Percentiles rank a stretch among this genome's conserved stretches.
Evolutionary conservation across 2,113 vertebrate genomes (phyloP).

Genomic region (Phocoena sinus): DNA sequence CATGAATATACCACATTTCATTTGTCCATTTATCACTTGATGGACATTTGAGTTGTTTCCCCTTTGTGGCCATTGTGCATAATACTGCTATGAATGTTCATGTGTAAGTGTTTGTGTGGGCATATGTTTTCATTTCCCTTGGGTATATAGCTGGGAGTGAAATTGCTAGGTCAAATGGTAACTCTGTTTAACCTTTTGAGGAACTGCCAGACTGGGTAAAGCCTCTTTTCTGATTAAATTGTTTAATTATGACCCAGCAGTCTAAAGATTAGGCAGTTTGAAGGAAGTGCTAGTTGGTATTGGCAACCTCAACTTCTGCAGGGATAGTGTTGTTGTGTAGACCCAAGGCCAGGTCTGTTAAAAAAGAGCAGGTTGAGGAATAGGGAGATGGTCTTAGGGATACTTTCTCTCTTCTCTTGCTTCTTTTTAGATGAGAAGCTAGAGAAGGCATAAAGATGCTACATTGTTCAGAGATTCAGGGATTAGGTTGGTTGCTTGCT

Average conservation of each 20-base stretch:
- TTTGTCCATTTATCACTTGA: neutral
- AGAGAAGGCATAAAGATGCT: neutral
- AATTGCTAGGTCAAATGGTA: neutral
- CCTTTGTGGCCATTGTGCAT: neutral
- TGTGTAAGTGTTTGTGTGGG: neutral
- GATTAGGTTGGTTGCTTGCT: neutral
- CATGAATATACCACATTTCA: neutral
- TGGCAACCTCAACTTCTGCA: neutral
- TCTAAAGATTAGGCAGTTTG: neutral
- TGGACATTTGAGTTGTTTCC: neutral
- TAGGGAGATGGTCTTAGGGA: neutral
- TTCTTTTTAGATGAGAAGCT: neutral
- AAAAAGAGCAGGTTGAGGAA: neutral
- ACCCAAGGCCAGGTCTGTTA: neutral
- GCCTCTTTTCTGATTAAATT: neutral
- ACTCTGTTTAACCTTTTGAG: slow-evolving; percentile 7
- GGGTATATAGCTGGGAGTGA: neutral
- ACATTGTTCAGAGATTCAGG: neutral
- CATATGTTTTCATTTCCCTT: neutral
- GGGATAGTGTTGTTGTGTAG: neutral
- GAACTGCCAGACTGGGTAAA: neutral
- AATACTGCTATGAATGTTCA: neutral
- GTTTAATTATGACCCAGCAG: neutral
- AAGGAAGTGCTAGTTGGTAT: neutral
- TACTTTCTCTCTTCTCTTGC: neutral